phyloP scores from a whole-genome alignment of 2,888 invertebrate species.

The Aplocera efformata region DNA sequence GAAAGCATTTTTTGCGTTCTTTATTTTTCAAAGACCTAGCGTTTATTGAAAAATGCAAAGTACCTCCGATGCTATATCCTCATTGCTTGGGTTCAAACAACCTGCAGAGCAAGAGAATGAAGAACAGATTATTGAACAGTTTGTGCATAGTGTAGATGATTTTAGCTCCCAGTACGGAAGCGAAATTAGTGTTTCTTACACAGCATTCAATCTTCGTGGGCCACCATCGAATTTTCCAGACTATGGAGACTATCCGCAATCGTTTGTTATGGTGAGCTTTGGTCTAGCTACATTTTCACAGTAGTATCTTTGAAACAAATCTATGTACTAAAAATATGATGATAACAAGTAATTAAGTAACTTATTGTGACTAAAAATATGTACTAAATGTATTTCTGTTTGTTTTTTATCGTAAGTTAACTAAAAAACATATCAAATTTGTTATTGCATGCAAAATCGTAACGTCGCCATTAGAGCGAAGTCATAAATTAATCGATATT shows the following conservation, averaged over 20 bases:
- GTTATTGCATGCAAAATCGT: no score
- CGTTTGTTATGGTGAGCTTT: slow-evolving; percentile 94
- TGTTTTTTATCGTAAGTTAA: no score
- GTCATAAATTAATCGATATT: no score
- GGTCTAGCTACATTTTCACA: no score
- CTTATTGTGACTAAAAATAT: no score
- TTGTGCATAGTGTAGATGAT: slow-evolving; percentile 87
- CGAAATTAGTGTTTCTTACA: slow-evolving; percentile 92
- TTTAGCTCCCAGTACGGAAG: slow-evolving; percentile 96
- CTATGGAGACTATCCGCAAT: slow-evolving; percentile 95
- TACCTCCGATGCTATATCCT: slow-evolving; percentile 67
- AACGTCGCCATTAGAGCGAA: no score
- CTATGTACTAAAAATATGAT: no score
- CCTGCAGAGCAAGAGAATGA: slow-evolving; percentile 49
- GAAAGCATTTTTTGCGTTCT: background rate
- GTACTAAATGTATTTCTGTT: no score
- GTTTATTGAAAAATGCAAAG: slow-evolving; percentile 56
- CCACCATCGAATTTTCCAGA: slow-evolving; percentile 91
- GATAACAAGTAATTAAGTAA: no score
- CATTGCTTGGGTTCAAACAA: slow-evolving; percentile 64
- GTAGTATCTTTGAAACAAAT: no score
- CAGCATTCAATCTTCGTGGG: slow-evolving; percentile 92
- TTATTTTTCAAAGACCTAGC: background rate
- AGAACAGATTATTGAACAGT: slow-evolving; percentile 83
- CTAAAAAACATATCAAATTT: no score